These are phyloP conservation scores for Geotrypetes seraphini DNA, from an alignment of 2,797 vertebrate genomes.

Conservation along the genomic window DNA sequence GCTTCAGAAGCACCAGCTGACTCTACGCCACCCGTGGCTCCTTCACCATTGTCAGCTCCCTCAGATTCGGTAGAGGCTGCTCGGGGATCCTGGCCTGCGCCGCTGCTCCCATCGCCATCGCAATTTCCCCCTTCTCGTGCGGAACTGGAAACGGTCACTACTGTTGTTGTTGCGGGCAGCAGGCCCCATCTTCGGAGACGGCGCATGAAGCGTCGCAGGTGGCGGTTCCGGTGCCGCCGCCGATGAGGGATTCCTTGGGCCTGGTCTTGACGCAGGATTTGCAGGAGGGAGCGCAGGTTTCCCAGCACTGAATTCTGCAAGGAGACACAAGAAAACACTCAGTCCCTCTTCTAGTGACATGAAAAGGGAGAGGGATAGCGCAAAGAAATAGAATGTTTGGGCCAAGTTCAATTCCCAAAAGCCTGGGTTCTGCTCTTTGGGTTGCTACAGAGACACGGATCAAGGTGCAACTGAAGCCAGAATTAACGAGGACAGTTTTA, in stretches of 20 bases:
- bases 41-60: not conserved
- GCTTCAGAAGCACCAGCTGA: not conserved
- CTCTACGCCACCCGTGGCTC: not conserved
- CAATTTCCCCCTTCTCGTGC: slow-evolving; percentile 7
- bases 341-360: too few species aligned
- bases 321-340: not conserved
- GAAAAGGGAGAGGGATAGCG: too few species aligned
- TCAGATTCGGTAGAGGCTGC: not conserved
- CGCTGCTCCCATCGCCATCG: too few species aligned
- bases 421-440: too few species aligned
- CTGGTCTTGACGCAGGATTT: slow-evolving; percentile 33
- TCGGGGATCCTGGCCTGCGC: not conserved
- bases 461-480: too few species aligned
- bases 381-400: too few species aligned
- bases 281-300: slow-evolving; percentile 43
- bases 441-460: too few species aligned
- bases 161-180: slow-evolving; percentile 20
- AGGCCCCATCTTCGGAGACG: slow-evolving; percentile 43
- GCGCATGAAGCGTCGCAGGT: slow-evolving; percentile 36
- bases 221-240: slow-evolving; percentile 25
- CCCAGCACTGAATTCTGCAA: slow-evolving; percentile 43
- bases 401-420: too few species aligned
- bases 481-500: too few species aligned
- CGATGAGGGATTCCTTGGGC: not conserved
- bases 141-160: slow-evolving; percentile 5